phyloP scores from a whole-genome alignment of 1,140 invertebrate species.

The Monomorium pharaonis region DNA sequence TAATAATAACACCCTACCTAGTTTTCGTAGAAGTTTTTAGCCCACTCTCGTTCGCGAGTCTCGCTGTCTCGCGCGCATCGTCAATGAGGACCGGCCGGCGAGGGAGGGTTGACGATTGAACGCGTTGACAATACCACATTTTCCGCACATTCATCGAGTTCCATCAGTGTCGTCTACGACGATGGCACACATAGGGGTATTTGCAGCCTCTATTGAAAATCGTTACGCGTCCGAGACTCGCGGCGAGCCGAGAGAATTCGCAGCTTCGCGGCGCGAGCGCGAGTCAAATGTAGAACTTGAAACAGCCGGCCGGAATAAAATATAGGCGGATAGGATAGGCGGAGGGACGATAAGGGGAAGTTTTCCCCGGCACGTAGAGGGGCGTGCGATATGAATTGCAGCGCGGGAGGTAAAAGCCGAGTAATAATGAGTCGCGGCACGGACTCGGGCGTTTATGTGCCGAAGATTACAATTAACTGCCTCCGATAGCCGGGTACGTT shows the following conservation, averaged over 20 bases:
- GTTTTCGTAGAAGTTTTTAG: conserved; percentile 69
- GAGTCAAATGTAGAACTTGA: conserved; percentile 51
- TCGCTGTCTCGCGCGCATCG: not conserved
- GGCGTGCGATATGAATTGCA: conserved; percentile 45
- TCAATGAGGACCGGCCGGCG: not conserved
- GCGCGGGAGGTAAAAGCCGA: conserved; percentile 17
- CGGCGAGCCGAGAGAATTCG: conserved; percentile 17
- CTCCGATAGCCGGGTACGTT: conserved; percentile 22
- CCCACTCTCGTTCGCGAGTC: not conserved
- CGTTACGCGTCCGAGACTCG: conserved; percentile 72
- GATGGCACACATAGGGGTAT: conserved; percentile 65
- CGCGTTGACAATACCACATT: conserved; percentile 67
- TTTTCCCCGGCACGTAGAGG: conserved; percentile 45
- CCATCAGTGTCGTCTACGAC: conserved; percentile 50
- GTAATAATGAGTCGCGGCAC: conserved; percentile 52
- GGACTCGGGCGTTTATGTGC: conserved; percentile 36
- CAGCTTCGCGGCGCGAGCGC: conserved; percentile 13
- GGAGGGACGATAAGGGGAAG: conserved; percentile 32
- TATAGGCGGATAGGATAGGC: conserved; percentile 29
- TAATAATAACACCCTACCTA: conserved; percentile 70
- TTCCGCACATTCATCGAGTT: conserved; percentile 67
- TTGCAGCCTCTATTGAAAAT: conserved; percentile 76
- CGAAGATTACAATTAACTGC: conserved; percentile 53
- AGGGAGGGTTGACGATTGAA: conserved; percentile 56
- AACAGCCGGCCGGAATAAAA: conserved; percentile 34